phyloP scores from a whole-genome alignment of 2,113 vertebrate genomes.

The Romanogobio albipinnatus region DNA sequence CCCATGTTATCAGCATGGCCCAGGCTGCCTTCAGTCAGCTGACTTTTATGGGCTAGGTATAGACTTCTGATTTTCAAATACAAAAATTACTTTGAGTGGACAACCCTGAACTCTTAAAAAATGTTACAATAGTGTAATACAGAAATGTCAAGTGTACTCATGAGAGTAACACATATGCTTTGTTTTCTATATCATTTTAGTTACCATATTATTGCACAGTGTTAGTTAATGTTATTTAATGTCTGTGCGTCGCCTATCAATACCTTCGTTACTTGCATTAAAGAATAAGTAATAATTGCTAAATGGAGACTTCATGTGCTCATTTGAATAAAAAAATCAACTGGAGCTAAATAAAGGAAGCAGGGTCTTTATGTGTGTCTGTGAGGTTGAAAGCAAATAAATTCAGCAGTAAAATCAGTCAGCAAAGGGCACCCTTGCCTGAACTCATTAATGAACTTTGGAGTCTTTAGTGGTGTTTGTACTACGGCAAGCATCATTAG shows the following conservation, averaged over 20 bases:
- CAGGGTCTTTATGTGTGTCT: neutral
- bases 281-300: neutral
- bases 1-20: conserved; percentile 38
- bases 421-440: neutral
- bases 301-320: neutral
- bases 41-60: neutral
- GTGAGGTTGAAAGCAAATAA: neutral
- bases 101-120: conserved; percentile 40
- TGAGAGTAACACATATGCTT: no score
- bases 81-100: conserved; percentile 38
- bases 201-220: no score
- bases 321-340: neutral
- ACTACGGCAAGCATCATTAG: neutral
- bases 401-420: neutral
- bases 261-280: no score
- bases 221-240: no score
- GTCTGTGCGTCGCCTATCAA: no score
- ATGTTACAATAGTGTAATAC: conserved; percentile 14
- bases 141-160: neutral
- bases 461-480: neutral
- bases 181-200: no score
- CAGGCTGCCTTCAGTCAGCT: neutral
- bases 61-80: conserved; percentile 17
- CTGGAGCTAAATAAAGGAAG: neutral
- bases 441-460: neutral